These are phyloP conservation scores for Threskiornis aethiopicus DNA, from an alignment of 2,797 vertebrate species.

Conservation along the genomic window DNA sequence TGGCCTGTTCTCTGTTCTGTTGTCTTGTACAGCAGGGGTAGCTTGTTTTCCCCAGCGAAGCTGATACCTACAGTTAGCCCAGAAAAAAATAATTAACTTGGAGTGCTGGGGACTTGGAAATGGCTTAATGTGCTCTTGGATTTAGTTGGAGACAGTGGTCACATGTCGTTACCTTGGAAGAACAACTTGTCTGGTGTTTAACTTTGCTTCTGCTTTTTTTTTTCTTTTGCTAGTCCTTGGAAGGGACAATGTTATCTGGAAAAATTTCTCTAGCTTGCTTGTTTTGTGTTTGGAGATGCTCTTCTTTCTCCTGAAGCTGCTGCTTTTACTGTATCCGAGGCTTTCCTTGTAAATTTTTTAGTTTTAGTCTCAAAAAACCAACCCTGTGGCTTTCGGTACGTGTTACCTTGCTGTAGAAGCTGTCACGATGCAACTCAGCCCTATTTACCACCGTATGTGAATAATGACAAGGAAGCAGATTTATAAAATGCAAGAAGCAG, in stretches of 20 bases:
- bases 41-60: not conserved
- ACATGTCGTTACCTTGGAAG: not conserved
- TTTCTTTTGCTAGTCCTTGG: not conserved
- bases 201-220: not conserved
- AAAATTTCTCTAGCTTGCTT: not conserved
- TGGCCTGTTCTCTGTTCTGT: not conserved
- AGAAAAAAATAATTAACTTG: not conserved
- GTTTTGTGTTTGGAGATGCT: not conserved
- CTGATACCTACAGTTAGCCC: not conserved
- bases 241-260: not conserved
- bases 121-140: not conserved
- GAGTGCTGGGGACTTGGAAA: not conserved
- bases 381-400: not conserved
- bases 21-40: not conserved
- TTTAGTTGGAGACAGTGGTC: not conserved
- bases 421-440: not conserved
- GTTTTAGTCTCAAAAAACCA: not conserved
- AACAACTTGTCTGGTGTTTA: not conserved
- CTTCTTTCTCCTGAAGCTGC: not conserved
- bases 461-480: not conserved
- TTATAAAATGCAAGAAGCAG: not conserved
- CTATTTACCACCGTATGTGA: not conserved
- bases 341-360: not conserved
- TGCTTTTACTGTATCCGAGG: not conserved
- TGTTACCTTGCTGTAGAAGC: not conserved